Percentiles rank a stretch among this genome's conserved stretches.
phyloP scores from a whole-genome alignment of 2,113 vertebrate genomes.

The Chinchilla lanigera region DNA sequence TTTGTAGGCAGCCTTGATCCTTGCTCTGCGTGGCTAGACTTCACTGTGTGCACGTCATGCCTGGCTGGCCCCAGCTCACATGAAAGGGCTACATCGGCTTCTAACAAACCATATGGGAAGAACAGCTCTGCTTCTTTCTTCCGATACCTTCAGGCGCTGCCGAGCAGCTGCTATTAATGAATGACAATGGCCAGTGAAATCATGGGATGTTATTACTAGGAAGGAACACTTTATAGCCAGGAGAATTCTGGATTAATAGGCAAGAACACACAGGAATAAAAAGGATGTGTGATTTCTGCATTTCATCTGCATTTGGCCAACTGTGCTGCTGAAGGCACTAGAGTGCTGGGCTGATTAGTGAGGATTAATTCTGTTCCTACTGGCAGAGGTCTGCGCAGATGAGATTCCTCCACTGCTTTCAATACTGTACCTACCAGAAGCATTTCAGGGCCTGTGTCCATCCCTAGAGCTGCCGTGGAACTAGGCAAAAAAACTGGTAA shows the following conservation, averaged over 20 bases:
- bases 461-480: not conserved
- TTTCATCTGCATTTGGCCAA: conserved; percentile 79
- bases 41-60: not conserved
- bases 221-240: conserved; percentile 84
- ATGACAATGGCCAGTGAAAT: conserved; percentile 84
- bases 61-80: conserved; percentile 75
- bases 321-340: conserved; percentile 81
- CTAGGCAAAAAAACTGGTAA: not conserved
- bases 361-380: conserved; percentile 77
- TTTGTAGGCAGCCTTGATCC: not conserved
- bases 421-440: not conserved
- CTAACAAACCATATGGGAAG: conserved; percentile 84
- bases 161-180: conserved; percentile 88
- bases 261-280: conserved; percentile 75
- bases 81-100: conserved; percentile 82
- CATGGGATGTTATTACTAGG: conserved; percentile 80
- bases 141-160: conserved; percentile 83
- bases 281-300: conserved; percentile 76
- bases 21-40: not conserved
- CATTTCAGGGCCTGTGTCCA: not conserved
- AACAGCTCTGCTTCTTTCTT: conserved; percentile 82
- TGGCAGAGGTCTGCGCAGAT: conserved; percentile 63
- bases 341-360: conserved; percentile 73
- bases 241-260: conserved; percentile 79
- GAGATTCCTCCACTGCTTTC: conserved; percentile 23